Conservation (phyloP, 2,113 vertebrate species). For the Oostethus manadensis region DNA sequence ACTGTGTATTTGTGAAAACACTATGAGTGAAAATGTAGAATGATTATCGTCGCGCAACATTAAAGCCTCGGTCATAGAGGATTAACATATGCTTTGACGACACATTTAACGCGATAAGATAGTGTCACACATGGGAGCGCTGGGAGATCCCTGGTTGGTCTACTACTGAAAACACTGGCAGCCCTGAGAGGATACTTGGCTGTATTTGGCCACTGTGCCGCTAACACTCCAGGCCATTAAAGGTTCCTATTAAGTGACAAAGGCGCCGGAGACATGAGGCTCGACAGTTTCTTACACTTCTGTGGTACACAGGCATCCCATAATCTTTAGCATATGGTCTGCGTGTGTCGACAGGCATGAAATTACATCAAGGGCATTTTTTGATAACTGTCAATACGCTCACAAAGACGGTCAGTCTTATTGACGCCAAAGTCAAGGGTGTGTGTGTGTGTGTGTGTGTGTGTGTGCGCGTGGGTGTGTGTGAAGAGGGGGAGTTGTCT, state of each 20-base stretch:
- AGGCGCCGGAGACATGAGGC: slow-evolving; percentile 28
- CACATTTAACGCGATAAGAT: slow-evolving; percentile 53
- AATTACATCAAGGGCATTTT: slow-evolving; percentile 97
- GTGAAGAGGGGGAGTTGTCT: slow-evolving; percentile 51
- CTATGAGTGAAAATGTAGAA: slow-evolving; percentile 43
- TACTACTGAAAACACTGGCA: slow-evolving; percentile 36
- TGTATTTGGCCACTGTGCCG: slow-evolving; percentile 47
- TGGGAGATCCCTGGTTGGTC: slow-evolving; percentile 42
- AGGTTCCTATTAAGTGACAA: slow-evolving; percentile 56
- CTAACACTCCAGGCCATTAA: slow-evolving; percentile 46
- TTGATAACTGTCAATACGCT: slow-evolving; percentile 92
- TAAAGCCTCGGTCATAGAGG: slow-evolving; percentile 34
- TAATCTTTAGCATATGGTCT: slow-evolving; percentile 79
- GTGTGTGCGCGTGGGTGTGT: slow-evolving; percentile 30
- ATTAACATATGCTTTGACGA: slow-evolving; percentile 61
- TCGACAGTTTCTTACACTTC: slow-evolving; percentile 31
- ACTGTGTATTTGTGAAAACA: slow-evolving; percentile 43
- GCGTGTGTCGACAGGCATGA: slow-evolving; percentile 82
- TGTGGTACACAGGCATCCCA: slow-evolving; percentile 60
- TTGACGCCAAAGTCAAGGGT: slow-evolving; percentile 78
- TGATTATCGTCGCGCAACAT: slow-evolving; percentile 45
- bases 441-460: slow-evolving; percentile 40
- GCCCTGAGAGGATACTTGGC: slow-evolving; percentile 57
- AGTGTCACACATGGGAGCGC: slow-evolving; percentile 47
- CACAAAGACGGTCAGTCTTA: slow-evolving; percentile 80